Evolutionary conservation across 2,113 vertebrate species (phyloP), one percentile per base, ranked within the genome.

Genomic region (Cryptotis parvus): DNA sequence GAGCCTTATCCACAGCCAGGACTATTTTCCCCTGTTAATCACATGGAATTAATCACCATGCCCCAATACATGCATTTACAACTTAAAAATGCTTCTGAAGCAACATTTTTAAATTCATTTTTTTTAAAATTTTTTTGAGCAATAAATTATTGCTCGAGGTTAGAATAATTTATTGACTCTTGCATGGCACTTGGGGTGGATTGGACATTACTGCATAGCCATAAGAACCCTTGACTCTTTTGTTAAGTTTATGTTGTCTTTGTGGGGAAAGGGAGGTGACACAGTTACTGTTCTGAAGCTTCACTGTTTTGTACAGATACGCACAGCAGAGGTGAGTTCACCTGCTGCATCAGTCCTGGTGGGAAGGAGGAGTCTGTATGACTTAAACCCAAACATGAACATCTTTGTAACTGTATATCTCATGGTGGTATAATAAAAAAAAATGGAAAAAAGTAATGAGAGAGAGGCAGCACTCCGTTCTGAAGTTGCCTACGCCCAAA

Each of bases 291-390:
- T 41, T 90, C 92, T 58, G 74, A 31, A 89, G 70, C 26, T 15
- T 58, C 43, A 33, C 70, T 49, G 5, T 58, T 72, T 89, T 65
- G 7, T 31, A n/a, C 65, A 52, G 29, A 49, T 39, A 69, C 29
- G 41, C 3, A 41, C 29, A 68, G 49, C 33, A 58, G 37, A 84
- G 37, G 20, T 0, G 7, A 45, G 43, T 20, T 33, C 15, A 24
- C 35, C 29, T 37, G 39, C 63, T 15, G 1, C 2, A 0, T 1
- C 20, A 35, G n/a, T 7, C 15, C 8, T 35, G 43, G 2, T 52
- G 5, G 37, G 27, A 27, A 33, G 18, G 55, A 16, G 0, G 0
- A 5, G n/a, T n/a, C n/a, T n/a, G n/a, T n/a, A n/a, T n/a, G n/a
- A n/a, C n/a, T n/a, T n/a, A n/a, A n/a, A n/a, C n/a, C n/a, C n/a